Base-by-base conservation (phyloP, 2,797 vertebrate genomes). In the Aplochiton taeniatus region DNA sequence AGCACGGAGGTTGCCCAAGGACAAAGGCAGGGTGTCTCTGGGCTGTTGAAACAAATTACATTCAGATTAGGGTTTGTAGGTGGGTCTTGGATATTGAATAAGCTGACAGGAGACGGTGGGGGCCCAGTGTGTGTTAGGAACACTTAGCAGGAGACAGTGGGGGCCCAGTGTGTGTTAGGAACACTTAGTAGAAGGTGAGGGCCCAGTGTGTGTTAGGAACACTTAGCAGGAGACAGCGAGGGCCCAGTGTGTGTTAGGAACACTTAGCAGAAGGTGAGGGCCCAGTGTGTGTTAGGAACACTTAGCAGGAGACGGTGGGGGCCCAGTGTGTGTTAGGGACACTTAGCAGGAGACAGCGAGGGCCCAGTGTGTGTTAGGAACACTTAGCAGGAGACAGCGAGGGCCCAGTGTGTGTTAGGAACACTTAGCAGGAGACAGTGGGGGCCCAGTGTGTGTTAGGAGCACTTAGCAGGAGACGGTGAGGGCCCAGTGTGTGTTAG, bases 1-100 rank as follows among this genome's bases (percentile, higher is more conserved):
- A 31, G 31, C 31, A 6, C 31, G 31, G 2, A 55, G 20, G 18
- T 55, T 20, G 13, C 4, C 18, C 53, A 55, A 55, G 20, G 53
- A 55, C 12, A 9, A 17, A 31, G 8, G 44, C 19, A 31, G 62
- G 67, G 41, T 10, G 41, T 65, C n/a, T 45, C 54, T 59, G 20
- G 17, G 48, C 61, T 56, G 18, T 31, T 2, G 74, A 83, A 85
- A 74, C 75, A 73, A 84, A 84, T 86, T 83, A 85, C 67, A 72
- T 82, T 84, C 68, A 83, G 84, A 85, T 84, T 83, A 86, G 71
- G 47, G 47, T 10, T 48, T 55, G 65, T 71, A 74, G 66, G 64
- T 68, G 73, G 63, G 58, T n/a, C 17, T 11, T 75, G 63, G 75
- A 74, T 76, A 81, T 68, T 70, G 53, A 73, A 76, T 77, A 47